Percentiles rank a stretch among this genome's conserved stretches.
Conservation (phyloP, 2,888 invertebrate genomes). For the Parelbella ahira region DNA sequence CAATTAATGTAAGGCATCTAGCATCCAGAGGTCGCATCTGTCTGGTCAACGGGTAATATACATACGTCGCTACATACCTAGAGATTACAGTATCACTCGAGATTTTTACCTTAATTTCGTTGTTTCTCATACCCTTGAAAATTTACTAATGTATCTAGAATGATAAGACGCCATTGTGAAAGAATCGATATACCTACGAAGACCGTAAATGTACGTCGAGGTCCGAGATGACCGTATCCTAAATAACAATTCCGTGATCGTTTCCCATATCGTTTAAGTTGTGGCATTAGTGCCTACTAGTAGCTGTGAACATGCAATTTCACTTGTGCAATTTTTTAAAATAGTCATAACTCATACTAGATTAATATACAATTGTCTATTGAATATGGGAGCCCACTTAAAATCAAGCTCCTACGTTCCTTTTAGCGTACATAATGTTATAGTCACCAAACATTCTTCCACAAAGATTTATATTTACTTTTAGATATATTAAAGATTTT, state of each 20-base stretch:
- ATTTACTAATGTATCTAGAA: conserved; percentile 71
- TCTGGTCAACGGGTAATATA: conserved; percentile 56
- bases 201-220: conserved; percentile 51
- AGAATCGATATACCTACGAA: conserved; percentile 68
- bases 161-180: conserved; percentile 64
- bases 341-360: conserved; percentile 80
- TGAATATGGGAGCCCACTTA: conserved; percentile 77
- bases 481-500: conserved; percentile 68
- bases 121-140: conserved; percentile 69
- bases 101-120: conserved; percentile 67
- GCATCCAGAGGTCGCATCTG: conserved; percentile 74
- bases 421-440: conserved; percentile 47
- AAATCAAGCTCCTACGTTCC: conserved; percentile 62
- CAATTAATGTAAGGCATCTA: conserved; percentile 74
- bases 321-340: conserved; percentile 79
- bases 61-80: conserved; percentile 54
- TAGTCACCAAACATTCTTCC: conserved; percentile 72
- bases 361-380: conserved; percentile 77
- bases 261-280: conserved; percentile 51
- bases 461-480: conserved; percentile 77
- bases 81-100: conserved; percentile 81
- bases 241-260: conserved; percentile 55
- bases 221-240: conserved; percentile 52
- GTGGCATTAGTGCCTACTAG: conserved; percentile 65
- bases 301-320: conserved; percentile 79